Evolutionary conservation across 2,113 vertebrate species (phyloP), one percentile per base, ranked within the genome.

Genomic region (Saguinus imperator): DNA sequence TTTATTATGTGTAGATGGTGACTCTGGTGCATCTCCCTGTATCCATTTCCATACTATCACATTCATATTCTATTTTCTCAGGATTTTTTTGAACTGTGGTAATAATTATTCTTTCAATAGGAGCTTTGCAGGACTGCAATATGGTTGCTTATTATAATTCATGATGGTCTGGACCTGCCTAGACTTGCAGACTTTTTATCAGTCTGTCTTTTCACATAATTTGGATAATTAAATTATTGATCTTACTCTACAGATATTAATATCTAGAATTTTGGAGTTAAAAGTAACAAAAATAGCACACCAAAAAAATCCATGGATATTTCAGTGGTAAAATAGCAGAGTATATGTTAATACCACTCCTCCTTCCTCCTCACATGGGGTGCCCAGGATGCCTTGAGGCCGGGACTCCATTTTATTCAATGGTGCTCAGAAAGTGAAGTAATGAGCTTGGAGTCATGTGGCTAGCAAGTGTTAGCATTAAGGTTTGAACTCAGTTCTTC

Each of bases 191-290:
- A 55, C 9, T 91, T 50, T 79, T 17, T 8, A 52, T 72, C 35
- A 32, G 23, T 91, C 88, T 91, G 58, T 89, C 48, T 87, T 97
- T 91, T 73, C 17, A 75, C 29, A 80, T 89, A 43, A 81, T 94
- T 93, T 95, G 89, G 97, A 93, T 95, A 89, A 97, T 87, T 96
- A 75, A 87, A 70, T 72, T 17, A 80, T 66, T 91, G 61, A 79
- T 93, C 61, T 93, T 70, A 5, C 23, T 89, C 21, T 84, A 86
- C 20, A 97, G 37, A 89, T 80, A 87, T 52, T 80, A 96, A 93
- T 83, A 89, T 72, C 68, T 80, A 79, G 37, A 80, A 94, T 94
- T 89, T 79, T 9, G 37, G 43, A 81, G 20, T 58, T 40, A 8
- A 21, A 20, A 7, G 25, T 87, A 72, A 89, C 68, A 68, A 58